Percentiles rank a stretch among this genome's conserved stretches.
These are phyloP conservation scores for Drosophila imparisetae DNA, from an alignment of 2,888 invertebrate species.

Conservation along the genomic window DNA sequence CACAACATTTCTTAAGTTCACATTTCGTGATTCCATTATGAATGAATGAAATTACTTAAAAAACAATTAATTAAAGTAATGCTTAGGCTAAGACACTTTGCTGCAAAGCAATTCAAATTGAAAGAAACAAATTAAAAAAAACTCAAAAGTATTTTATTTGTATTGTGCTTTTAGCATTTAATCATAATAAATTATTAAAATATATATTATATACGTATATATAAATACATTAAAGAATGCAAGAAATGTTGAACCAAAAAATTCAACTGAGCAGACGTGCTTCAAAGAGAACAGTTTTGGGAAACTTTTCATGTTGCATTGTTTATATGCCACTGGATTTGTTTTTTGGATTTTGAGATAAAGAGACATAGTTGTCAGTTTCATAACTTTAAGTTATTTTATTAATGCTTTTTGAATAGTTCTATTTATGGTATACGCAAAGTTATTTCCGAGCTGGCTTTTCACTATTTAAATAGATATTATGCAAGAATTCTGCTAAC, in stretches of 20 bases:
- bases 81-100: background rate
- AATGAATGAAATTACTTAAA: background rate
- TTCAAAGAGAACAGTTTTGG: background rate
- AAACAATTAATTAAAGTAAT: rapidly evolving
- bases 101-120: too few species aligned
- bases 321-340: background rate
- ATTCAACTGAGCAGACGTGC: background rate
- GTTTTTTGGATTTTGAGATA: background rate
- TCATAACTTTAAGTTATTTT: background rate
- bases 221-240: background rate
- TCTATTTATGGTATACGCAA: background rate
- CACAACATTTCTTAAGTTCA: background rate
- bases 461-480: slow-evolving; percentile 2
- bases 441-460: background rate
- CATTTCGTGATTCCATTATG: background rate
- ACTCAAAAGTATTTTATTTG: background rate
- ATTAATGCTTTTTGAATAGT: background rate
- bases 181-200: background rate
- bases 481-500: slow-evolving; percentile 1
- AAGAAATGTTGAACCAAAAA: background rate
- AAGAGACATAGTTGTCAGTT: background rate
- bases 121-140: background rate
- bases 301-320: background rate
- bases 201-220: background rate
- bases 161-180: background rate